phyloP scores from a whole-genome alignment of 2,797 vertebrate genomes.

The Eulemur mongoz region DNA sequence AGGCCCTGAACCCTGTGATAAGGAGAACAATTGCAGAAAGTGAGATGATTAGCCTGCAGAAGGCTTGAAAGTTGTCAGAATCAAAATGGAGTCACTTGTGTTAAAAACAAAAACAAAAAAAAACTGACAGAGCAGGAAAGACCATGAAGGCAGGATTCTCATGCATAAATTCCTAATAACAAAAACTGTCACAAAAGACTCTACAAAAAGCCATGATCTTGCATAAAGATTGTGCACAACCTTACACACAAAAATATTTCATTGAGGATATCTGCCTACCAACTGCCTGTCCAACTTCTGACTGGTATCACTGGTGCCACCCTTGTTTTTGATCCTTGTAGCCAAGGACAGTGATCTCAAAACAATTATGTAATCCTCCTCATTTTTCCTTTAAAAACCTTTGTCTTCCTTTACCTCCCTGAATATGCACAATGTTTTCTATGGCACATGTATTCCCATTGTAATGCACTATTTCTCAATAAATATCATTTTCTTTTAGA shows the following conservation, averaged over 20 bases:
- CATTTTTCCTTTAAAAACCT: not conserved
- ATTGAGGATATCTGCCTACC: not conserved
- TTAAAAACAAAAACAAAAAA: not conserved
- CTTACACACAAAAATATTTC: not conserved
- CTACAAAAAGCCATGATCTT: not conserved
- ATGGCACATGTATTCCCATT: not conserved
- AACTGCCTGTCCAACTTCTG: not conserved
- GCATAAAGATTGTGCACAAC: not conserved
- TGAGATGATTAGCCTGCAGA: not conserved
- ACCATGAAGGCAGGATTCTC: not conserved
- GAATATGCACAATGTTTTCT: not conserved
- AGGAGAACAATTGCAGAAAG: not conserved
- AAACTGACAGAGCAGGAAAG: not conserved
- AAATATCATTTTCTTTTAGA: not conserved
- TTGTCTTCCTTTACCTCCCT: not conserved
- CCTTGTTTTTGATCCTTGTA: not conserved
- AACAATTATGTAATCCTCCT: not conserved
- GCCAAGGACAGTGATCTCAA: not conserved
- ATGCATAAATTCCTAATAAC: not conserved
- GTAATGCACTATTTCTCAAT: not conserved
- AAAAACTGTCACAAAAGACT: not conserved
- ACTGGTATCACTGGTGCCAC: not conserved
- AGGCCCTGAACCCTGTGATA: not conserved
- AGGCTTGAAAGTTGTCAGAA: not conserved
- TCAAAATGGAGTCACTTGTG: not conserved